A percentile compares a stretch with the other conserved stretches of the same genome.
These are phyloP conservation scores for Phalanger gymnotis DNA, from an alignment of 2,797 vertebrate genomes.

Conservation along the genomic window DNA sequence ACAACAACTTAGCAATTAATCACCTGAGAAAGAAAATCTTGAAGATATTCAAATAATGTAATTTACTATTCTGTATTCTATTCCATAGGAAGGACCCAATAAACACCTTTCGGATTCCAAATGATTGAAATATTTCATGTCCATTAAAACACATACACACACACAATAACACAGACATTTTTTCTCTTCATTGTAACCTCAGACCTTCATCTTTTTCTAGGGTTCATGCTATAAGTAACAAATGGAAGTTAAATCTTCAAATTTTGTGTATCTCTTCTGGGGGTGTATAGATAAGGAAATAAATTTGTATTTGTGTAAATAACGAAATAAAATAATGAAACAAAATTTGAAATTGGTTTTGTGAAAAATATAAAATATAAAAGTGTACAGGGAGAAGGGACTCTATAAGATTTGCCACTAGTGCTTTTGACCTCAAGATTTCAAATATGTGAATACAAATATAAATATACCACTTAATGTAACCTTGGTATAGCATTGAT, in stretches of 20 bases:
- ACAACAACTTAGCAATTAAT: neutral
- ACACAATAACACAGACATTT: neutral
- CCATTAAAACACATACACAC: neutral
- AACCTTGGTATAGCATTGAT: slow-evolving; percentile 71
- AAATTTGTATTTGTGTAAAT: too few relatives aligned
- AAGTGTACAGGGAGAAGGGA: slow-evolving; percentile 49
- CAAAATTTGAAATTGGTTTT: neutral
- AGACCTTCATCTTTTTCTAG: neutral
- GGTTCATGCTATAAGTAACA: neutral
- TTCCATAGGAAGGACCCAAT: neutral
- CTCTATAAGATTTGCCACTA: slow-evolving; percentile 13
- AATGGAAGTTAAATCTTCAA: neutral
- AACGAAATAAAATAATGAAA: too few relatives aligned
- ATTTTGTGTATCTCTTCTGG: neutral
- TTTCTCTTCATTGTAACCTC: neutral
- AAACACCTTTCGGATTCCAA: neutral
- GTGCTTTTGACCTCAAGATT: neutral
- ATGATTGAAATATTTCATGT: neutral
- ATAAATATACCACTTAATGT: slow-evolving; percentile 43
- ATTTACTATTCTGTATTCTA: neutral
- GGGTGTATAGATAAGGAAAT: neutral
- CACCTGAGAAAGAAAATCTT: neutral
- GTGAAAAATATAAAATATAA: neutral
- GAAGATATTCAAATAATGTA: neutral
- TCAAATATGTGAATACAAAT: slow-evolving; percentile 70